A percentile compares a stretch with the other conserved stretches of the same genome.
Conservation (phyloP, 2,797 vertebrate species). For the Meda fulgida region DNA sequence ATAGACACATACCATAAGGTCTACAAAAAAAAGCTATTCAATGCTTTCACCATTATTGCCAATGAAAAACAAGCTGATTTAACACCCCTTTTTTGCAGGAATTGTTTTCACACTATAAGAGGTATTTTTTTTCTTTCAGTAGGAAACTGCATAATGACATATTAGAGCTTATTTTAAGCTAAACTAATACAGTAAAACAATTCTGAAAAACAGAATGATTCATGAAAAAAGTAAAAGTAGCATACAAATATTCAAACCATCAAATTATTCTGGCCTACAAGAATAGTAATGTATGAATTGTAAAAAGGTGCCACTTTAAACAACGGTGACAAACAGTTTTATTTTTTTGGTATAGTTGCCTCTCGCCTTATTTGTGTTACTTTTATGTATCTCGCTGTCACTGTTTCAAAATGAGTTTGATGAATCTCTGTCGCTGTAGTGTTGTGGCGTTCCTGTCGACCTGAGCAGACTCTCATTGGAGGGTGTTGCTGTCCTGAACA, state of each 20-base stretch:
- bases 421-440: conserved; percentile 69
- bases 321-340: neutral
- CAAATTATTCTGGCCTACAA: neutral
- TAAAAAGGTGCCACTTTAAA: neutral
- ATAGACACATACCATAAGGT: no score
- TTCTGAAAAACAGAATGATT: neutral
- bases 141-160: neutral
- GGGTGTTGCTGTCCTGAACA: conserved; percentile 91
- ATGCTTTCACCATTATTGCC: no score
- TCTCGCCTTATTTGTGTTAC: neutral
- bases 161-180: neutral
- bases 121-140: neutral
- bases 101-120: neutral
- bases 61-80: no score
- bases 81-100: neutral
- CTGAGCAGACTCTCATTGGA: conserved; percentile 80
- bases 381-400: neutral
- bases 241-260: no score
- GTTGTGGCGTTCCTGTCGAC: conserved; percentile 82
- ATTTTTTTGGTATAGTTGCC: neutral
- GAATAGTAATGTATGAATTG: neutral
- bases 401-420: neutral
- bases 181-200: neutral
- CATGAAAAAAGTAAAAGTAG: neutral
- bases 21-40: no score